Evolutionary conservation across 2,888 invertebrate genomes (phyloP), one percentile per base, ranked within the genome.

Genomic region (Calameuta filiformis): DNA sequence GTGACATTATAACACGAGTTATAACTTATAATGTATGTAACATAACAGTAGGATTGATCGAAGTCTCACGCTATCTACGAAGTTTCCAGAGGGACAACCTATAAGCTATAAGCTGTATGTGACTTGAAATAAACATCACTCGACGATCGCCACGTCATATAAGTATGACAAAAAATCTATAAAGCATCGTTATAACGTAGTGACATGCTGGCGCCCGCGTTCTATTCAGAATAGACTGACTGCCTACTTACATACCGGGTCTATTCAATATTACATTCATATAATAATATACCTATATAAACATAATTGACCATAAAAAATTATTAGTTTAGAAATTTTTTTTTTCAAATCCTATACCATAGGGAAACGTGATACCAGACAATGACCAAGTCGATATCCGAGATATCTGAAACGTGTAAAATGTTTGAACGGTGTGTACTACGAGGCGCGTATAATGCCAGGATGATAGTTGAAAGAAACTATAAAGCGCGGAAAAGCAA

Each of bases 61-160:
- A 23, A 56, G 56, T 15, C 9, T 23, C 15, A 6, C 56, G 56
- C 56, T 56, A 56, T 71, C 71, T 12, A 71, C 3, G 71, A 71
- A 71, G 71, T 31, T 71, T 71, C 71, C 33, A 15, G 30, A 73
- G 75, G 76, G 73, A 79, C 79, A 82, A 81, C 82, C 85, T 88
- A 85, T 84, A 84, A 86, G 84, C 40, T 15, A 40, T 40, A 23
- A 40, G 56, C 23, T 56, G 23, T 56, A 56, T 23, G 56, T 82
- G 80, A 85, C 81, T 86, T 89, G 85, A 89, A 90, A 90, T 89
- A 90, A 90, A 89, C 89, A 89, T 89, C 87, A 89, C 86, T 85
- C 81, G 80, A 84, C 84, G 85, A 89, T 88, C 87, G 90, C 91
- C 91, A 91, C 91, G 91, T 91, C 91, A 90, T 85, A 80, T 78